phyloP scores from a whole-genome alignment of 2,888 invertebrate genomes.

The Drosophila antonietae region DNA sequence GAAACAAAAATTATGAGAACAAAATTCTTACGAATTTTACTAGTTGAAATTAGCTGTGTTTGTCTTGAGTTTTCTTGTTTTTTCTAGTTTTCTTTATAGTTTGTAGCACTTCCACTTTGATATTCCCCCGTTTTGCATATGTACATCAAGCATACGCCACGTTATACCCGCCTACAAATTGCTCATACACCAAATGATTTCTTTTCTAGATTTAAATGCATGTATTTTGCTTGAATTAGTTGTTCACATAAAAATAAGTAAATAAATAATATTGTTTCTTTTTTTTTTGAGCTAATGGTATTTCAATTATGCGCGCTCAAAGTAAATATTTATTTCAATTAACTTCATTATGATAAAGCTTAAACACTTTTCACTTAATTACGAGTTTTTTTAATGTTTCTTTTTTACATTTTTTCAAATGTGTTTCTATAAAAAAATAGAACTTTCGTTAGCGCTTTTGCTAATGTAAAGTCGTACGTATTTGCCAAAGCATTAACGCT shows the following conservation, averaged over 20 bases:
- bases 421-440: no score
- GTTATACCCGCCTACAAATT: constrained; percentile 14
- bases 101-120: constrained; percentile 41
- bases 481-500: background rate
- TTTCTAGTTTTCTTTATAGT: constrained; percentile 18
- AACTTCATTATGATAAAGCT: constrained; percentile 19
- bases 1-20: constrained; percentile 6
- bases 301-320: constrained; percentile 21
- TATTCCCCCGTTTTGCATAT: constrained; percentile 29
- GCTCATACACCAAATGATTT: constrained; percentile 2
- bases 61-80: constrained; percentile 23
- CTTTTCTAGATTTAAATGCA: constrained; percentile 41
- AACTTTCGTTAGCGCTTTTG: background rate
- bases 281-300: constrained; percentile 24
- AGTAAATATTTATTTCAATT: constrained; percentile 54
- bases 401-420: background rate
- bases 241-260: background rate
- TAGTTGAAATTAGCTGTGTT: constrained; percentile 26
- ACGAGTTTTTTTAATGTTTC: background rate
- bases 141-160: constrained; percentile 55
- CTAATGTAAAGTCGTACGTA: background rate
- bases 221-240: constrained; percentile 31
- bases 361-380: constrained; percentile 25
- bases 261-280: background rate
- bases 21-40: background rate